phyloP scores from a whole-genome alignment of 2,113 vertebrate species.

The human (Homo sapiens) region DNA sequence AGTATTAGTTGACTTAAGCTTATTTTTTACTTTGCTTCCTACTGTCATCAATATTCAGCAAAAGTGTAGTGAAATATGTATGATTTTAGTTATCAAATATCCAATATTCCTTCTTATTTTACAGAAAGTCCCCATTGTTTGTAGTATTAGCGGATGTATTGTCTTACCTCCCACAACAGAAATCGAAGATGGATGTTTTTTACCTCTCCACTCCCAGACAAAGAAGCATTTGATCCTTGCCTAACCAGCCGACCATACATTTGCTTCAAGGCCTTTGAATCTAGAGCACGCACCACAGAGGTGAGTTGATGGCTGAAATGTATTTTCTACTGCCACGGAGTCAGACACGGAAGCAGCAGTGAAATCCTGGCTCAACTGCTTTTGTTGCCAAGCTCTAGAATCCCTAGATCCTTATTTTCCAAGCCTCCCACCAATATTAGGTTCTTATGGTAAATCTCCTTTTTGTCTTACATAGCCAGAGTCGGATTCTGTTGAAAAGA shows the following conservation, averaged over 20 bases:
- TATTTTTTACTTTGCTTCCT: background rate
- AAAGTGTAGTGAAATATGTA: background rate
- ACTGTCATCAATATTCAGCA: background rate
- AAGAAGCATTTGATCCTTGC: background rate
- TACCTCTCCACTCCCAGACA: background rate
- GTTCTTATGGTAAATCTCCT: background rate
- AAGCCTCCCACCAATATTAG: background rate
- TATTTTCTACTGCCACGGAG: background rate
- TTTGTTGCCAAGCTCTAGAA: background rate
- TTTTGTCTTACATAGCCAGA: background rate
- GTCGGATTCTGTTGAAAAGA: background rate
- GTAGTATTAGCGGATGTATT: background rate
- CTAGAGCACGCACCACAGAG: background rate
- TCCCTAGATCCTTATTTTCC: background rate
- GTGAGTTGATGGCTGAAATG: background rate
- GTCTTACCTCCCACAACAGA: background rate
- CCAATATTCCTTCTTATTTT: background rate
- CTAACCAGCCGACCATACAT: background rate
- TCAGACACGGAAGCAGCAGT: background rate
- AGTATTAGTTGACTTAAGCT: background rate
- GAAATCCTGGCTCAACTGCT: background rate
- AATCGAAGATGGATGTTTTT: background rate
- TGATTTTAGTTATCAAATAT: conserved; percentile 8
- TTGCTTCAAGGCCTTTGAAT: background rate
- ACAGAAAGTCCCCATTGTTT: background rate